Evolutionary conservation across 2,888 invertebrate species (phyloP).

Genomic region (Panorpa germanica): DNA sequence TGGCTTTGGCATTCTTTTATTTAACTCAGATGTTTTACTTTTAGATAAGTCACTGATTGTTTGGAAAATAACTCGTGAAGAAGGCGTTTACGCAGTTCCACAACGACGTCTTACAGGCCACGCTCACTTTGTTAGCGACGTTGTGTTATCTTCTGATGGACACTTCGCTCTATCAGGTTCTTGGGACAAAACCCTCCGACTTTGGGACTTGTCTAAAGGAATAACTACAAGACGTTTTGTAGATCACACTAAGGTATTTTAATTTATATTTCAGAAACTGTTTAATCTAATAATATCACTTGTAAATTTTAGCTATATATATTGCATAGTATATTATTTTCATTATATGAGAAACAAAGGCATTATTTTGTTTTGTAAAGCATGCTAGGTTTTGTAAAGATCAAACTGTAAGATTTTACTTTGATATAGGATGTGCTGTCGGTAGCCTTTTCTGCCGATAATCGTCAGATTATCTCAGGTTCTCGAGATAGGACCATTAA

Average conservation of each 20-base stretch:
- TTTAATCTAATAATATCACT: no score
- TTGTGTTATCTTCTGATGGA: slow-evolving; percentile 96
- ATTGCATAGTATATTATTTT: no score
- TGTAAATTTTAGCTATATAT: no score
- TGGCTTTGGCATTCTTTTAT: slow-evolving; percentile 4
- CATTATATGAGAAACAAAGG: no score
- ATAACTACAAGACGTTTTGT: slow-evolving; percentile 94
- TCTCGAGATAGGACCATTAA: slow-evolving; percentile 43
- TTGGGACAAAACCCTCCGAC: slow-evolving; percentile 96
- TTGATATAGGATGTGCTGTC: slow-evolving; percentile 41
- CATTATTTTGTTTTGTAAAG: no score
- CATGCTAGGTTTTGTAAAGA: no score
- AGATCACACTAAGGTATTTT: slow-evolving; percentile 95
- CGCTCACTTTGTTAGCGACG: slow-evolving; percentile 97
- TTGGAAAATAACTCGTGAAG: slow-evolving; percentile 94
- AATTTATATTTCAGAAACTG: no score
- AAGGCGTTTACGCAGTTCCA: slow-evolving; percentile 86
- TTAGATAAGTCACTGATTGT: slow-evolving; percentile 84
- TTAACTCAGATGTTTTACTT: no score
- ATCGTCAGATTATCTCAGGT: slow-evolving; percentile 44
- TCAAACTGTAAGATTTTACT: no score
- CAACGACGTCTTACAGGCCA: slow-evolving; percentile 93
- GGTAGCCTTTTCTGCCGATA: slow-evolving; percentile 45
- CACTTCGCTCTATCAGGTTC: slow-evolving; percentile 98
- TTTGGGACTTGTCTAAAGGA: slow-evolving; percentile 97